Evolutionary conservation across 2,113 vertebrate species (phyloP), one percentile per base, ranked within the genome.

Genomic region (Triplophysa rosa): DNA sequence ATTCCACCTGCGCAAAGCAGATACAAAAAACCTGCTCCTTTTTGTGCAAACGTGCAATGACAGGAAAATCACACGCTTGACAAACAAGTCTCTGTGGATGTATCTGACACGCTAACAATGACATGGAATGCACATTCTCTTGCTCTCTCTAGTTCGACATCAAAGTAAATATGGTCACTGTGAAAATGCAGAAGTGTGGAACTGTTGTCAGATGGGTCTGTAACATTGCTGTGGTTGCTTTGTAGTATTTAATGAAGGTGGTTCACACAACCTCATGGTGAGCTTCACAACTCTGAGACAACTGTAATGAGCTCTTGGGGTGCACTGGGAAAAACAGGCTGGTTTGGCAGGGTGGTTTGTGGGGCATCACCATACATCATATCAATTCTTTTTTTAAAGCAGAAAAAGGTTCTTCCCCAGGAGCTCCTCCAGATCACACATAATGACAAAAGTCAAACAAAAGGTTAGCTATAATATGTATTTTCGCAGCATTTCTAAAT

Each of bases 261-360:
- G 77, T 88, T 88, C 89, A 81, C 82, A 86, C 84, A 88, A 86
- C 82, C 81, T 71, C 29, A 2, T 83, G 77, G 80, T 76, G 24
- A 80, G 67, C 88, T 88, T 87, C 87, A 78, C 78, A 78, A 86
- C 87, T 84, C 90, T 73, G 78, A 87, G 80, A 85, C 79, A 82
- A 73, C 87, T 40, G 85, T 93, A 93, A 92, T 91, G 89, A 92
- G 92, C 90, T 92, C 91, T 90, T 90, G 88, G 85, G 91, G 89
- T 90, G 90, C 88, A 80, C 45, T 81, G 78, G 87, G 87, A 72
- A 73, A 84, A 81, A 85, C 80, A 87, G 33, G 33, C 6, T 37
- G 26, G 26, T 29, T 29, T 87, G 86, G 81, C 75, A 72, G 76
- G 24, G 49, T 47, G 21, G 63, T 66, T 65, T 86, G 80, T 80